Evolutionary conservation across 1,140 invertebrate species (phyloP).

Genomic region (Lutraria rhynchaena): DNA sequence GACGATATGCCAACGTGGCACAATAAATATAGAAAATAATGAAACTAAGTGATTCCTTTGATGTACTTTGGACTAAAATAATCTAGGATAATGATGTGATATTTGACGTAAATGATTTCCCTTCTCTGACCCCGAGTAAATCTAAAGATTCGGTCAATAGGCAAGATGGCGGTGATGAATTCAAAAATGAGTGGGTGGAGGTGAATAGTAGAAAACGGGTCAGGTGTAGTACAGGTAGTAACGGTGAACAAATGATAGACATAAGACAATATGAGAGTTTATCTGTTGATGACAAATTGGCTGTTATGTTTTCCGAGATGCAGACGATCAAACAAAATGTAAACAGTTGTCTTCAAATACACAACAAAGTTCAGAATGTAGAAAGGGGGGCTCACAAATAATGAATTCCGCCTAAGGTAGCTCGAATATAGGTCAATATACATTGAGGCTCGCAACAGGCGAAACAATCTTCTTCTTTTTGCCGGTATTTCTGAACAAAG

Average conservation of each 20-base stretch:
- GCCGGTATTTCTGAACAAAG: constrained; percentile 2
- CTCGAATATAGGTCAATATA: constrained; percentile 5
- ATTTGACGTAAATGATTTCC: too few relatives aligned
- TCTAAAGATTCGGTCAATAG: too few relatives aligned
- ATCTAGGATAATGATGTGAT: too few relatives aligned
- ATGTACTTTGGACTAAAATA: too few relatives aligned
- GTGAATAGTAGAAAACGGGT: too few relatives aligned
- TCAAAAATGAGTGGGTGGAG: too few relatives aligned
- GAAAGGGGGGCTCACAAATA: neutral
- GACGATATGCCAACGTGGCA: too few relatives aligned
- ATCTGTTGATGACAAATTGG: constrained; percentile 4
- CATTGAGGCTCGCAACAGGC: neutral
- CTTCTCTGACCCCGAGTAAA: too few relatives aligned
- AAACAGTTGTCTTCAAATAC: neutral
- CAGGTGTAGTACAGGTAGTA: neutral
- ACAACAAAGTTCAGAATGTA: neutral
- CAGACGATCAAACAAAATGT: neutral
- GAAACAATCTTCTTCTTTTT: constrained; percentile 11
- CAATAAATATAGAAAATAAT: too few relatives aligned
- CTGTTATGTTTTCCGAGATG: neutral
- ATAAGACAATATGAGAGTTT: neutral
- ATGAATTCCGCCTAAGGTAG: neutral
- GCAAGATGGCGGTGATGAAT: too few relatives aligned
- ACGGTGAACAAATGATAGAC: neutral
- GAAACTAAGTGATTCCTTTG: too few relatives aligned